Evolutionary conservation across 2,888 invertebrate species (phyloP), one percentile per base, ranked within the genome.

Genomic region (Anodontia alba): DNA sequence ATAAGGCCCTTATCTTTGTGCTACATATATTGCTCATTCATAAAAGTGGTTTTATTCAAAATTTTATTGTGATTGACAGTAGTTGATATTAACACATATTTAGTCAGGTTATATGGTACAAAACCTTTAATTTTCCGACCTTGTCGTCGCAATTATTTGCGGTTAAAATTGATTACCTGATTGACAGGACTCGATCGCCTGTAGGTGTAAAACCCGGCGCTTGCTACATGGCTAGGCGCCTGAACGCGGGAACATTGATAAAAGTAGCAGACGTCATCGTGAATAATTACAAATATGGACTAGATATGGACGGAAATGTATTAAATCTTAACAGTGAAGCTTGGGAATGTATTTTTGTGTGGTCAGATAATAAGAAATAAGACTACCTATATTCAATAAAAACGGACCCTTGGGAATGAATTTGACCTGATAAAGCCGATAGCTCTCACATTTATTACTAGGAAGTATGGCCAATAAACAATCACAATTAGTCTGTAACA

Each of bases 311-410:
- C 2, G 54, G 54, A 54, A 54, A 54, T 12, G 54, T 26, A 26
- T 26, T 10, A 23, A 26, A 26, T 26, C 54, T 8, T 54, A 54
- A 54, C 26, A 54, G 23, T 2, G 7, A 26, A 54, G 23, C 26
- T 26, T 54, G 54, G 54, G 54, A 54, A 54, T 26, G n/a, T 26
- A 26, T 54, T 54, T 49, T 54, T 54, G 23, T 54, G 17, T 54
- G 26, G 54, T 23, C 54, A 54, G 54, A 26, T 26, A 26, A 54
- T 54, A 54, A 54, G 54, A 54, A 54, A 26, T 54, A 7, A 23
- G 54, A 26, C 54, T 54, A 54, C 54, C n/a, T 54, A 54, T 54
- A 54, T 54, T 54, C 54, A 54, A 26, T 54, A 54, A 54, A 54
- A 26, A 54, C 26, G 17, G 54, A 15, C 54, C 54, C 54, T 12